Evolutionary conservation across 2,888 invertebrate species (phyloP).

Genomic region (Epistrophe grossulariae): DNA sequence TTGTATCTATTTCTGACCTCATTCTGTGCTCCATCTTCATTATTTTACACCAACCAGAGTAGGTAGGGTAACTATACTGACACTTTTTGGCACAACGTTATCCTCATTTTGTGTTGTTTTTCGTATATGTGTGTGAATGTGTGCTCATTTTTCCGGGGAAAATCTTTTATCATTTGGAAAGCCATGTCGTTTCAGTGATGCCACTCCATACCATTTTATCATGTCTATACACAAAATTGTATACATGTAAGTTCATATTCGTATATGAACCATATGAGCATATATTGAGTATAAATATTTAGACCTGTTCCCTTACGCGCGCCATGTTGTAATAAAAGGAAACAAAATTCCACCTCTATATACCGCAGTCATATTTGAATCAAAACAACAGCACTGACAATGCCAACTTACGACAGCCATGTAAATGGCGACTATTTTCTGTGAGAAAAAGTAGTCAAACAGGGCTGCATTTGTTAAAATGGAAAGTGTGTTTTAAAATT

Average conservation of each 20-base stretch:
- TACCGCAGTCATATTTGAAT: not conserved
- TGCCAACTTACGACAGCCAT: not conserved
- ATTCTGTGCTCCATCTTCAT: slow-evolving; percentile 8
- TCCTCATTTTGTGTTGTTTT: slow-evolving; percentile 14
- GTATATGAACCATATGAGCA: not conserved
- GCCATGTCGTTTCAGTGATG: not conserved
- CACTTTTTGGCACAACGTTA: slow-evolving; percentile 56
- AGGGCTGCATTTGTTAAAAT: not conserved
- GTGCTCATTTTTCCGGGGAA: slow-evolving; percentile 35
- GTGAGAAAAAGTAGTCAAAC: not conserved
- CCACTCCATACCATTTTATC: not conserved
- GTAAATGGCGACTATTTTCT: not conserved
- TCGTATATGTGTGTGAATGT: not conserved
- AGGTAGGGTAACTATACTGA: not conserved
- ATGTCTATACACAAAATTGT: not conserved
- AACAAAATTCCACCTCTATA: not conserved
- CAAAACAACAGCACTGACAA: not conserved
- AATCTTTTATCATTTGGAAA: slow-evolving; percentile 41
- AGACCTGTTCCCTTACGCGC: not conserved
- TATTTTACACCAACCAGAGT: not conserved
- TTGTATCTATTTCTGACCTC: slow-evolving; percentile 34
- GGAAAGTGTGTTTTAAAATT: too few species aligned
- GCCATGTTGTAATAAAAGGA: not conserved
- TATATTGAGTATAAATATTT: too few species aligned
- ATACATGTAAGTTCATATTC: too few species aligned